phyloP scores from a whole-genome alignment of 2,797 vertebrate genomes.

The Nasua narica region DNA sequence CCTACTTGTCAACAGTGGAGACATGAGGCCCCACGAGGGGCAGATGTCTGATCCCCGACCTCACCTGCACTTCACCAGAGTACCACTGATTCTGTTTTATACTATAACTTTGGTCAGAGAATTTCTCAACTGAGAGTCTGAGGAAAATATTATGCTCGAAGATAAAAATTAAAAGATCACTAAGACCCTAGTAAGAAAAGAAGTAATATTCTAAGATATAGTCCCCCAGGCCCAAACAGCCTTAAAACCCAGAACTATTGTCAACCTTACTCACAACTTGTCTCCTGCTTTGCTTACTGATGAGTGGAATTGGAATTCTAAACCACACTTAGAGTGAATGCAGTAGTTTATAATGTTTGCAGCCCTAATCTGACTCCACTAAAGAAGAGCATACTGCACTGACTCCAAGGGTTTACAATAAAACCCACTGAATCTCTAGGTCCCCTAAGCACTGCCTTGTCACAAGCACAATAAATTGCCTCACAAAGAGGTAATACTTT shows the following conservation, averaged over 20 bases:
- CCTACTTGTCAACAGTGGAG: not conserved
- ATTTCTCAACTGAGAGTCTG: not conserved
- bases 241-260: not conserved
- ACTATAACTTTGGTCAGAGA: not conserved
- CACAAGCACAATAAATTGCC: conserved; percentile 64
- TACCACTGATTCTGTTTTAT: not conserved
- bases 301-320: not conserved
- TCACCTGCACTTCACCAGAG: not conserved
- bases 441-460: conserved; percentile 57
- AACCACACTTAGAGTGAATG: not conserved
- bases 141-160: not conserved
- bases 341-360: not conserved
- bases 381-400: not conserved
- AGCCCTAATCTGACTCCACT: not conserved
- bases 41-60: not conserved
- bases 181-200: not conserved
- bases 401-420: conserved; percentile 61
- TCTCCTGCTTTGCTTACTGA: not conserved
- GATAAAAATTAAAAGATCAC: conserved; percentile 29
- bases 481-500: conserved; percentile 59
- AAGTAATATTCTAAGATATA: not conserved
- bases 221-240: not conserved
- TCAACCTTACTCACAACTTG: not conserved
- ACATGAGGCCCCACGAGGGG: not conserved
- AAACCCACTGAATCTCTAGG: conserved; percentile 55